Evolutionary conservation across 64 coral and sea anemone species (phyloP).

Genomic region (Porites lutea): DNA sequence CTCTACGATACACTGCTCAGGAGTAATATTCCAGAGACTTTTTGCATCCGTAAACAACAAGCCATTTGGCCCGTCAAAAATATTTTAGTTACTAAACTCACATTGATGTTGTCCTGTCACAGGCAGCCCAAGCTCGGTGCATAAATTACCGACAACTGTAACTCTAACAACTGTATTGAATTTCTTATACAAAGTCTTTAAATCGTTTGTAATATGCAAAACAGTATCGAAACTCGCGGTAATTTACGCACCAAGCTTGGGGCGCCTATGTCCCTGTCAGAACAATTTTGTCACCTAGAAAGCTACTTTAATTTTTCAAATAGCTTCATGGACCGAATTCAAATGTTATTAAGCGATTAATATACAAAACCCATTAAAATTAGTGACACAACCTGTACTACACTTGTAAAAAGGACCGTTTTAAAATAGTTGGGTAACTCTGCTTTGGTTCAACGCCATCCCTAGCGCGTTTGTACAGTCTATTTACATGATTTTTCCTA

Average conservation of each 20-base stretch:
- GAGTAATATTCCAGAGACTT: not conserved
- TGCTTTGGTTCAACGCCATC: not conserved
- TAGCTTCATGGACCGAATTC: not conserved
- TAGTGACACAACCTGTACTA: not conserved
- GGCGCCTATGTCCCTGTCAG: too few relatives aligned
- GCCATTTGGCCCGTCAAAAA: not conserved
- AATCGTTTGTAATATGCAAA: too few relatives aligned
- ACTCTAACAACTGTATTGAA: too few relatives aligned
- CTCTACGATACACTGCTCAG: slow-evolving; percentile 3
- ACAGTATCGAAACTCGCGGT: too few relatives aligned
- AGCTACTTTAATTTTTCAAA: slow-evolving; percentile 1
- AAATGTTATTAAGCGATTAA: not conserved
- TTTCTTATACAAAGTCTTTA: too few relatives aligned
- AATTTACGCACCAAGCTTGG: too few relatives aligned
- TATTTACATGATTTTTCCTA: slow-evolving; percentile 6
- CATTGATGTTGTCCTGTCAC: slow-evolving; percentile 7
- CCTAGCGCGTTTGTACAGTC: not conserved
- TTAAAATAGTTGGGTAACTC: not conserved
- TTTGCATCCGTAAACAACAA: not conserved
- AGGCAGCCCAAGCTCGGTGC: not conserved
- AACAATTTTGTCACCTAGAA: not conserved
- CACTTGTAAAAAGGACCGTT: not conserved
- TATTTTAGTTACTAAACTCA: not conserved
- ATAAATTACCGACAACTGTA: too few relatives aligned
- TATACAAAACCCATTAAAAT: slow-evolving; percentile 35